Percentiles rank a stretch among this genome's conserved stretches.
Evolutionary conservation across 2,888 invertebrate species (phyloP).

Genomic region (Callinectes sapidus): DNA sequence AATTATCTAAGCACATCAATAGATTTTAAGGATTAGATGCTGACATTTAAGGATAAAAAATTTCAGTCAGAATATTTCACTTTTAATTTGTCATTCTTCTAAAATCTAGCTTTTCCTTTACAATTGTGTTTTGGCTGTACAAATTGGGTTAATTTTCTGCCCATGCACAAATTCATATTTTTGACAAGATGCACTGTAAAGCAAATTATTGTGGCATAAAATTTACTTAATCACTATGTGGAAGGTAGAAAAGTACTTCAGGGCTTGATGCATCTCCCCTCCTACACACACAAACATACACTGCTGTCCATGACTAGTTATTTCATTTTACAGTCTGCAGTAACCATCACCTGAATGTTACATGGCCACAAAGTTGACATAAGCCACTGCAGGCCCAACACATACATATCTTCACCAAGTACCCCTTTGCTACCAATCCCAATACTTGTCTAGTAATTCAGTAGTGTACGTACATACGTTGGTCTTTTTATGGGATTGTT

Average conservation of each 20-base stretch:
- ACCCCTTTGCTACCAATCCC: not conserved
- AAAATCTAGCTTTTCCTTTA: not conserved
- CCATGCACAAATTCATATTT: not conserved
- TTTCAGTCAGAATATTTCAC: not conserved
- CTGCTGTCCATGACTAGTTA: not conserved
- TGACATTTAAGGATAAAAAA: not conserved
- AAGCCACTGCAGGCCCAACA: not conserved
- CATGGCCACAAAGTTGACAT: not conserved
- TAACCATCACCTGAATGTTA: not conserved
- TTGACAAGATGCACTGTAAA: not conserved
- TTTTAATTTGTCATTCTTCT: not conserved
- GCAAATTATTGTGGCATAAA: not conserved
- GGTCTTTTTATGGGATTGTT: not conserved
- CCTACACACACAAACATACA: conserved; percentile 17
- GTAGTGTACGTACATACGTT: not conserved
- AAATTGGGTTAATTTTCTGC: not conserved
- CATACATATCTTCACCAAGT: not conserved
- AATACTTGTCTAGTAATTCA: conserved; percentile 2
- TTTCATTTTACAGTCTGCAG: not conserved
- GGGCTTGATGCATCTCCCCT: not conserved
- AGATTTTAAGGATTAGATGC: not conserved
- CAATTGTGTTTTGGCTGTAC: not conserved
- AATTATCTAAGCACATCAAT: not conserved
- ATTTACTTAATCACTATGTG: not conserved
- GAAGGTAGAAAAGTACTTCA: not conserved